Percentiles rank a stretch among this genome's conserved stretches.
These are phyloP conservation scores for Dorcus hopei DNA, from an alignment of 2,888 invertebrate genomes.

Conservation along the genomic window DNA sequence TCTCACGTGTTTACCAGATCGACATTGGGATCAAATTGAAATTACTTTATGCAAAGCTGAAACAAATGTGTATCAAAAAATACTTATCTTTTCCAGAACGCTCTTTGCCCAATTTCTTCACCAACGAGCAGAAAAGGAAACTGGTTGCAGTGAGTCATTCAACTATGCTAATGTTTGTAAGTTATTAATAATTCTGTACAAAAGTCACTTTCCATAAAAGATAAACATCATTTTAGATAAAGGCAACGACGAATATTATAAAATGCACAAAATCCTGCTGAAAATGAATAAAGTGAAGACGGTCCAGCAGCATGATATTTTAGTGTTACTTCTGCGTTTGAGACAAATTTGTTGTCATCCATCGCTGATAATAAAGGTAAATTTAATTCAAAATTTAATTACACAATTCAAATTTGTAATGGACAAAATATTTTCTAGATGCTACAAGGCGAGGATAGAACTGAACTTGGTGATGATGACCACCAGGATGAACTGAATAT, in stretches of 20 bases:
- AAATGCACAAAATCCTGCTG: constrained; percentile 64
- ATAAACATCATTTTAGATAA: constrained; percentile 18
- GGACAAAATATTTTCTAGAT: constrained; percentile 44
- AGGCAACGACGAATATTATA: constrained; percentile 53
- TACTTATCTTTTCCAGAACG: constrained; percentile 68
- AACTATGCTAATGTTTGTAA: constrained; percentile 6
- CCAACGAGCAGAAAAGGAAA: constrained; percentile 66
- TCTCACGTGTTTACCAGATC: constrained; percentile 61
- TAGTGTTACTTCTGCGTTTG: constrained; percentile 78
- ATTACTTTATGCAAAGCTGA: constrained; percentile 68
- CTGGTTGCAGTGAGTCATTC: neutral
- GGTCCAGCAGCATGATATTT: constrained; percentile 60
- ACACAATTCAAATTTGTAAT: neutral
- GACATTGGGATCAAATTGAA: constrained; percentile 55
- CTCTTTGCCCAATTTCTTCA: constrained; percentile 74
- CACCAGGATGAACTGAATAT: constrained; percentile 56
- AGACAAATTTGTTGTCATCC: constrained; percentile 91
- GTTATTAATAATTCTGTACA: neutral
- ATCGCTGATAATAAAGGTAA: constrained; percentile 68
- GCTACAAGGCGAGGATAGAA: constrained; percentile 47
- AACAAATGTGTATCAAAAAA: constrained; percentile 74
- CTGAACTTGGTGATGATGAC: constrained; percentile 40
- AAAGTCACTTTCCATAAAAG: too few species aligned
- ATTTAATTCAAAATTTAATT: constrained; percentile 24
- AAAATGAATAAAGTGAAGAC: constrained; percentile 54